phyloP scores from a whole-genome alignment of 2,888 invertebrate species.

The Leptarthrus brevirostris region DNA sequence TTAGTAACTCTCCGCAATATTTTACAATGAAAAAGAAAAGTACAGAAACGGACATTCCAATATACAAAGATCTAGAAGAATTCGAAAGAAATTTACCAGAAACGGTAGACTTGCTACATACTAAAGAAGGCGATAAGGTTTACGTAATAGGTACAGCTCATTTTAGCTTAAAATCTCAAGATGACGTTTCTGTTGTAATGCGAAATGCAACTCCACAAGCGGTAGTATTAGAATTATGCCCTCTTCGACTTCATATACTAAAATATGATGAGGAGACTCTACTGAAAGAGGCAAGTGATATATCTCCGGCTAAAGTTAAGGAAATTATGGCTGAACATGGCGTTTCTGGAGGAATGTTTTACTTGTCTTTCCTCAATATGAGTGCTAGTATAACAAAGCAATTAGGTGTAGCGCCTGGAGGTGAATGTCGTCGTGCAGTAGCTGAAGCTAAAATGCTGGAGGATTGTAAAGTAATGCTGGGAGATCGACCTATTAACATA shows the following conservation, averaged over 20 bases:
- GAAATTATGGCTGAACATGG: conserved; percentile 56
- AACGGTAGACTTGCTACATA: conserved; percentile 81
- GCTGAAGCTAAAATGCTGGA: conserved; percentile 75
- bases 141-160: conserved; percentile 95
- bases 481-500: conserved; percentile 89
- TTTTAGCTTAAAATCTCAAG: conserved; percentile 90
- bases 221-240: conserved; percentile 91
- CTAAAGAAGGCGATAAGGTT: conserved; percentile 81
- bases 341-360: conserved; percentile 76
- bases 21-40: background rate
- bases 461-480: conserved; percentile 83
- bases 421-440: conserved; percentile 91
- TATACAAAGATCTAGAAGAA: conserved; percentile 53
- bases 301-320: conserved; percentile 76
- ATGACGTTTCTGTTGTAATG: conserved; percentile 80
- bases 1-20: too few relatives aligned
- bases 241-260: conserved; percentile 83
- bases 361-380: conserved; percentile 85
- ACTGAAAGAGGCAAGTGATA: conserved; percentile 83
- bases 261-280: conserved; percentile 88
- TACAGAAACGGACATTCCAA: conserved; percentile 28
- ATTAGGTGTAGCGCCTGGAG: conserved; percentile 95
- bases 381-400: conserved; percentile 90
- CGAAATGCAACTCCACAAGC: conserved; percentile 72
- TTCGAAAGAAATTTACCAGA: conserved; percentile 57